Conservation (phyloP, 2,888 invertebrate species). For the Phyllotreta cruciferae region DNA sequence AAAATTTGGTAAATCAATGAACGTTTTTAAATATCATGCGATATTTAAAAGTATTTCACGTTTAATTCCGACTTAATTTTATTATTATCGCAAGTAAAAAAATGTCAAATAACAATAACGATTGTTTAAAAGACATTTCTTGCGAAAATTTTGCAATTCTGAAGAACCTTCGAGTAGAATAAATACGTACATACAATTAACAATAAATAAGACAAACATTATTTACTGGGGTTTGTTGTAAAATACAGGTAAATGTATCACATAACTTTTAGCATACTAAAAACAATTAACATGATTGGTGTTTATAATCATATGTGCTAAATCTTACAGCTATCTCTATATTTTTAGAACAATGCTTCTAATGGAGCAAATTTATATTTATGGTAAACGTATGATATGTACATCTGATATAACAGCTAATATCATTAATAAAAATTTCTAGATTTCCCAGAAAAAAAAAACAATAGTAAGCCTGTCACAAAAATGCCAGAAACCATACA, state of each 20-base stretch:
- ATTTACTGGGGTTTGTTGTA: slow-evolving; percentile 13
- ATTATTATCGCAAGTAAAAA: neutral
- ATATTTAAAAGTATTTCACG: neutral
- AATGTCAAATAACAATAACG: slow-evolving; percentile 1
- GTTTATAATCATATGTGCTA: too few relatives aligned
- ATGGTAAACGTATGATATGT: too few relatives aligned
- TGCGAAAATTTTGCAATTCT: neutral
- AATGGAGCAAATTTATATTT: too few relatives aligned
- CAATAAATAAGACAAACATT: slow-evolving; percentile 20
- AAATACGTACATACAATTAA: slow-evolving; percentile 16
- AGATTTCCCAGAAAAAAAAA: too few relatives aligned
- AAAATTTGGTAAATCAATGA: neutral
- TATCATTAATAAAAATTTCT: too few relatives aligned
- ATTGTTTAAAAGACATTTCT: neutral
- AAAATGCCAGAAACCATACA: too few relatives aligned
- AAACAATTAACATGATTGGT: slow-evolving; percentile 1
- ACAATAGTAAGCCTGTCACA: too few relatives aligned
- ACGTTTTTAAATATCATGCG: neutral
- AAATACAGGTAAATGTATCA: slow-evolving; percentile 15
- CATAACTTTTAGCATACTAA: slow-evolving; percentile 14
- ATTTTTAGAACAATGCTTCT: too few relatives aligned
- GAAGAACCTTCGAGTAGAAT: slow-evolving; percentile 2
- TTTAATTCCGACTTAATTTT: neutral
- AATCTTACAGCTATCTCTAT: too few relatives aligned
- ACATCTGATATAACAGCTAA: too few relatives aligned